Evolutionary conservation across 2,888 invertebrate species (phyloP), one percentile per base, ranked within the genome.

Genomic region (Troilus luridus): DNA sequence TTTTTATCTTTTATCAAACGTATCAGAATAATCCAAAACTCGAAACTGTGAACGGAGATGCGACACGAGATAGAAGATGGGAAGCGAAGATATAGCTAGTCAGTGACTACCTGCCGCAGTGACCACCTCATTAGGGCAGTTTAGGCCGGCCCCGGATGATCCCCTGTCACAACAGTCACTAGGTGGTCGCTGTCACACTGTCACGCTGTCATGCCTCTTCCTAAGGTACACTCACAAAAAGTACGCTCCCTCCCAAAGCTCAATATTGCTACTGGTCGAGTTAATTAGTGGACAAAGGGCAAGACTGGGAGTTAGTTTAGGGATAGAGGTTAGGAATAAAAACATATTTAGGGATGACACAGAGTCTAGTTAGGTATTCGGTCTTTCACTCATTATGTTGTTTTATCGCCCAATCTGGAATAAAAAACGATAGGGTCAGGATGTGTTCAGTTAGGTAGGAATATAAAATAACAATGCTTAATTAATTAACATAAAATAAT

Each of bases 111-210:
- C 85, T 85, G 85, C 21, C n/a, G 24, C 72, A 9, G 41, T 58
- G 85, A 56, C 54, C 54, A 2, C 11, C 85, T 85, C 85, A 85
- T 85, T 85, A 85, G 85, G 85, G n/a, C 85, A 85, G 85, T 85
- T 85, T 85, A 85, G 85, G 85, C 21, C 85, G n/a, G 85, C 5
- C 85, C 56, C 56, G 85, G 85, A 85, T 85, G 54, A 85, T 58
- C 85, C 85, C 85, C 85, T 85, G 85, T 85, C 85, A 85, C 85
- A 85, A 85, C 85, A 85, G 85, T 85, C 85, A 85, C 85, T 85
- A 58, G 85, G 85, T 58, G 85, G 85, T 85, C 54, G n/a, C 56
- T 85, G 85, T 54, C 85, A 21, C 9, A 9, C 85, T 85, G 85
- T 85, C 85, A 85, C 54, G n/a, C 14, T 10, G 21, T 41, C 41